Evolutionary conservation across 2,888 invertebrate species (phyloP), one percentile per base, ranked within the genome.

Genomic region (Mythimna impura): DNA sequence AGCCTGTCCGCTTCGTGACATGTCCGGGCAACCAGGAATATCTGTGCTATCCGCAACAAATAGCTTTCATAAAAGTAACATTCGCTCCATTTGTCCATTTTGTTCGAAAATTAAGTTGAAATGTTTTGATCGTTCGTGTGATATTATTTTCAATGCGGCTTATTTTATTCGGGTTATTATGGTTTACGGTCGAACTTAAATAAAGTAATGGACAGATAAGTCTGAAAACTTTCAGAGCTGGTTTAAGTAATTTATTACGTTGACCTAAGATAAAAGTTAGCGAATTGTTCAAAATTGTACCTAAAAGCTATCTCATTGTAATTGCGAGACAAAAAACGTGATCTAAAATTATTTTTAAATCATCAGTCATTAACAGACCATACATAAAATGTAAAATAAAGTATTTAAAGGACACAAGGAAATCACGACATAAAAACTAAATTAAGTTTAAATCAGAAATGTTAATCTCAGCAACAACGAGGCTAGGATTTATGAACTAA

Each of bases 401-500:
- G 57, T 36, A 12, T n/a, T 34, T n/a, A 12, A 12, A 6, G 17
- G 17, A 25, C 25, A 54, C 55, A 75, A 81, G 68, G 25, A 58
- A 58, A 73, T 55, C 36, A 34, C 65, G 50, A 25, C 54, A 70
- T 43, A 62, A 78, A 72, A 82, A 78, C 47, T 25, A 68, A 57
- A 76, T 65, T 68, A 82, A 82, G 82, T 83, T 67, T 82, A 85
- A 80, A 81, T 80, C 77, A 76, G 76, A 81, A 84, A 85, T 82
- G 83, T 76, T 77, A 82, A 87, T 87, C 87, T 86, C 83, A 83
- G 86, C 88, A 86, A 84, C 87, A 89, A 84, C 76, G 85, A 84
- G 75, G 85, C 66, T 30, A 43, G 87, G 89, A 93, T 92, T 92
- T 91, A 92, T 91, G 91, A 89, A 91, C 90, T 91, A 92, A 92